Conservation (phyloP, 2,888 invertebrate genomes). For the Eristalis arbustorum region DNA sequence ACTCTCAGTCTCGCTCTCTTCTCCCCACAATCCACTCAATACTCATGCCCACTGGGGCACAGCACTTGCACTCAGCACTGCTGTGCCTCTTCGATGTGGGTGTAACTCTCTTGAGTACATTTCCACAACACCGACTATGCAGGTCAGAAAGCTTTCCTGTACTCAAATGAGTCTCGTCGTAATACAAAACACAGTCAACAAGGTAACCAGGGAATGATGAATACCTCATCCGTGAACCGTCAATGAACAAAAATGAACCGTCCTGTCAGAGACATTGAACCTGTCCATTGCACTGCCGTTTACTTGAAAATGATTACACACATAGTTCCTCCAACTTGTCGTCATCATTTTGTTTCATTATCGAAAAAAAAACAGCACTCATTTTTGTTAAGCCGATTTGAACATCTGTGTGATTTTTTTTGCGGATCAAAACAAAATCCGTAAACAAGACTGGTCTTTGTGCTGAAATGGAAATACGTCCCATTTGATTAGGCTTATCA, state of each 20-base stretch:
- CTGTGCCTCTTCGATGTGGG: not conserved
- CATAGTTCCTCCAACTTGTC: not conserved
- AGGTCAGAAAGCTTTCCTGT: not conserved
- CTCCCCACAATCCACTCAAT: too few species aligned
- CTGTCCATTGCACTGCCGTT: constrained; percentile 1
- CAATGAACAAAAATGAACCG: constrained; percentile 29
- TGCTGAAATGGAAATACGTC: constrained; percentile 23
- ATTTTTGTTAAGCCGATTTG: constrained; percentile 3
- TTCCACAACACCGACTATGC: not conserved
- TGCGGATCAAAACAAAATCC: not conserved
- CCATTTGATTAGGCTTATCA: constrained; percentile 61
- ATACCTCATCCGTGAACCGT: constrained; percentile 5
- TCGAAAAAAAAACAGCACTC: constrained; percentile 16
- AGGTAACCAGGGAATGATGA: constrained; percentile 37
- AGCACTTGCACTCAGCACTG: too few species aligned
- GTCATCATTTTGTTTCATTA: not conserved
- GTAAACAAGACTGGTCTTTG: constrained; percentile 16
- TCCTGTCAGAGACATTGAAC: constrained; percentile 50
- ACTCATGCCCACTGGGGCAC: too few species aligned
- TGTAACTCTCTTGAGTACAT: constrained; percentile 37
- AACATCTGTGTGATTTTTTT: constrained; percentile 7
- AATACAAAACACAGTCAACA: constrained; percentile 10
- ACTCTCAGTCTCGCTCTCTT: not conserved
- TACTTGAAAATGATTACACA: not conserved
- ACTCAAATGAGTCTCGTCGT: not conserved